These are phyloP conservation scores for Lordiphosa stackelbergi DNA, from an alignment of 1,140 invertebrate genomes.

Conservation along the genomic window DNA sequence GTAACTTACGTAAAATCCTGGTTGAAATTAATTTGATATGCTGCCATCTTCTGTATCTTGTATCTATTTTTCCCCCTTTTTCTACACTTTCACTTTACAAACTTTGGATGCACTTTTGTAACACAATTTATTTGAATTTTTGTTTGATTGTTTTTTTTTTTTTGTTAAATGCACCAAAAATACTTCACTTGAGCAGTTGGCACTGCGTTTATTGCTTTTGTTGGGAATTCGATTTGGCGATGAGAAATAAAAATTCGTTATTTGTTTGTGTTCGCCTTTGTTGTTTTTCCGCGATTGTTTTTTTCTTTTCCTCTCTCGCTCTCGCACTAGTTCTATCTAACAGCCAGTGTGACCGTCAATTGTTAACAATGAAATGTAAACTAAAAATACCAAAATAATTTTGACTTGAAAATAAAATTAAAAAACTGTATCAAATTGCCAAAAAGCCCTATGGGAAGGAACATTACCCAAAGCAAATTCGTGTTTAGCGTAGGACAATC, in stretches of 20 bases:
- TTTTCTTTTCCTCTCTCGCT: conserved; percentile 4
- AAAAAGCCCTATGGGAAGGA: too few relatives aligned
- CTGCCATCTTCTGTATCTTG: conserved; percentile 43
- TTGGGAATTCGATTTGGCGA: conserved; percentile 7
- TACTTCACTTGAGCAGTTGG: conserved; percentile 6
- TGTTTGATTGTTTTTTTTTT: too few relatives aligned
- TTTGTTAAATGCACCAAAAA: too few relatives aligned
- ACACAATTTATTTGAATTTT: conserved; percentile 19
- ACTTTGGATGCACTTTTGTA: conserved; percentile 21
- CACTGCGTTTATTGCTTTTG: conserved; percentile 18
- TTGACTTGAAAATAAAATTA: too few relatives aligned
- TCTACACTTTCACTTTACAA: background rate
- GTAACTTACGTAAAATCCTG: conserved; percentile 76
- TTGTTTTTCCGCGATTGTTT: conserved; percentile 36
- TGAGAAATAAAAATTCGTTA: conserved; percentile 21
- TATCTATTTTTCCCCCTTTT: conserved; percentile 18
- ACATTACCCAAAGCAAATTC: too few relatives aligned
- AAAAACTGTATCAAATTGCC: too few relatives aligned
- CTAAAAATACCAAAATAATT: too few relatives aligned
- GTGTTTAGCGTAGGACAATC: too few relatives aligned
- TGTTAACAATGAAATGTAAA: too few relatives aligned
- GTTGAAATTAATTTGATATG: conserved; percentile 76
- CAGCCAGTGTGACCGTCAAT: too few relatives aligned
- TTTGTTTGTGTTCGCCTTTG: conserved; percentile 29
- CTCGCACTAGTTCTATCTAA: too few relatives aligned